phyloP scores from a whole-genome alignment of 2,113 vertebrate genomes.

The Phalacrocorax brasilianus region DNA sequence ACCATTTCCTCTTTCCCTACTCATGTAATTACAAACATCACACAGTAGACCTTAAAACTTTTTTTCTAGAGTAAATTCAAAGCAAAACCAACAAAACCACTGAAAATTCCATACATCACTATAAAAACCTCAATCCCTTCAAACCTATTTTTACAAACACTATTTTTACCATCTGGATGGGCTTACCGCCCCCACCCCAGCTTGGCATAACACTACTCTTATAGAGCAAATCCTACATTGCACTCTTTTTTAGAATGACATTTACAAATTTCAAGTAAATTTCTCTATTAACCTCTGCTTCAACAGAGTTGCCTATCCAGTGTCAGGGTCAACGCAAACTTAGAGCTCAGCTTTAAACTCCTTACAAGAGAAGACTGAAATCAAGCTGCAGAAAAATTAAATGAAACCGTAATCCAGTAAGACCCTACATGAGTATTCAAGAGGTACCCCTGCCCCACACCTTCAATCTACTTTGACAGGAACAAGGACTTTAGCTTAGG shows the following conservation, averaged over 20 bases:
- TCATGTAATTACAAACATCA: constrained; percentile 1
- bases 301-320: not conserved
- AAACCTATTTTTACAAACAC: not conserved
- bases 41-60: not conserved
- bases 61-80: not conserved
- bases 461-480: not conserved
- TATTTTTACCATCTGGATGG: not conserved
- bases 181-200: not conserved
- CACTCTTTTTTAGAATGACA: not conserved
- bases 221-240: not conserved
- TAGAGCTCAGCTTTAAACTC: not conserved
- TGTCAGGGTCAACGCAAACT: not conserved
- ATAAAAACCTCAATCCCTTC: not conserved
- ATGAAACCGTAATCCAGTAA: not conserved
- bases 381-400: not conserved
- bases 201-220: not conserved
- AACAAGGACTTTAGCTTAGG: not conserved
- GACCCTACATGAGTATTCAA: not conserved
- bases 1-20: not conserved
- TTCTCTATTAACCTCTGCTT: not conserved
- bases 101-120: not conserved
- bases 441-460: not conserved
- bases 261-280: not conserved
- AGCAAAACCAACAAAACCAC: not conserved
- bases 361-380: not conserved